Evolutionary conservation across 2,888 invertebrate species (phyloP).

Genomic region (Scaptomyza cyrtandrae): DNA sequence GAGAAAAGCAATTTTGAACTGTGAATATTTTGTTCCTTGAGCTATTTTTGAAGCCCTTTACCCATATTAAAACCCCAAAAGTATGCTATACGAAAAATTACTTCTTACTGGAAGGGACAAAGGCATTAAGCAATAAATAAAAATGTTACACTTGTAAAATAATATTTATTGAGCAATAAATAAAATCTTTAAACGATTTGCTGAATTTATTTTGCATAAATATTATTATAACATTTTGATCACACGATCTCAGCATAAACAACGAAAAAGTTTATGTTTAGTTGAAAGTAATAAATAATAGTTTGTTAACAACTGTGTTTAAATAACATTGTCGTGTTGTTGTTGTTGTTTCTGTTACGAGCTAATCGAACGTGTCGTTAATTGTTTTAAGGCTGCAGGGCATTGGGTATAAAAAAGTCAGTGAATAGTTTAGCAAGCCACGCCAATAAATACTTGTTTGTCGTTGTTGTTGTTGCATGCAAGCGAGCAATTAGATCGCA

Average conservation of each 20-base stretch:
- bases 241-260: too few species aligned
- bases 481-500: conserved; percentile 69
- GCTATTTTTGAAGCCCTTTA: background rate
- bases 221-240: too few species aligned
- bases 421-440: conserved; percentile 26
- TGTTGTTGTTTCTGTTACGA: background rate
- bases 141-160: too few species aligned
- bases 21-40: too few species aligned
- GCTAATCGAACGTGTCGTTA: conserved; percentile 49
- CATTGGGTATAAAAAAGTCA: conserved; percentile 47
- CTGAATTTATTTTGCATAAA: too few species aligned
- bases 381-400: conserved; percentile 45
- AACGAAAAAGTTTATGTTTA: background rate
- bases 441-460: conserved; percentile 26
- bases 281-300: background rate
- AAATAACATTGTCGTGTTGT: conserved; percentile 8
- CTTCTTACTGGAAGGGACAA: too few species aligned
- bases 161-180: too few species aligned
- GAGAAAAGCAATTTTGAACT: too few species aligned
- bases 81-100: conserved; percentile 21
- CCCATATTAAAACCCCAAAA: conserved; percentile 14
- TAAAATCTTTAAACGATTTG: too few species aligned
- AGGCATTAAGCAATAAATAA: too few species aligned
- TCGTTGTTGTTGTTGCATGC: conserved; percentile 57
- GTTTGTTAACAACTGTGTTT: conserved; percentile 7